Evolutionary conservation across 2,888 invertebrate species (phyloP), one percentile per base, ranked within the genome.

Genomic region (Xestia xanthographa): DNA sequence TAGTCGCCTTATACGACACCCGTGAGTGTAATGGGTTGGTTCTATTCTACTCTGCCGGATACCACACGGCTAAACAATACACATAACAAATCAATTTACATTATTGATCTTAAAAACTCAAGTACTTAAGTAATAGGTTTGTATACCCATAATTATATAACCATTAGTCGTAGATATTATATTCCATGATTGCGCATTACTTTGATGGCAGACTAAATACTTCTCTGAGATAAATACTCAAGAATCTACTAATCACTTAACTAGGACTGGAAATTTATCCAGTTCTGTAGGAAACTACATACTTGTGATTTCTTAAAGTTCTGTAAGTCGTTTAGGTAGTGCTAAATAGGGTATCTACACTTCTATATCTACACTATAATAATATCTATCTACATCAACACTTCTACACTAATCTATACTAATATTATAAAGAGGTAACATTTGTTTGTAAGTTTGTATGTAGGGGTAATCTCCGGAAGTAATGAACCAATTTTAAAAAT

Each of bases 231-330:
- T 72, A 69, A 72, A 58, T 50, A 8, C 34, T 69, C 1, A 72
- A 67, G 84, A 65, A 84, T 84, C 38, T 65, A 50, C 14, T 76
- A 71, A 83, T 84, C 34, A 70, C 72, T 67, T 53, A 66, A 84
- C 69, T 80, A 22, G 2, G 66, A 70, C 22, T 70, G 48, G 75
- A 70, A 72, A 66, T 63, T 0, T 69, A 48, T 48, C 50, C 11
- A 60, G 38, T 63, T 43, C 53, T n/a, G 43, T n/a, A 17, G 12
- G 1, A 50, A 48, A 20, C 50, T 58, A 43, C 3, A 43, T 48
- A 26, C 2, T 48, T 29, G n/a, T 5, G 14, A 1, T 66, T 17
- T n/a, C 1, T 29, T 20, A 29, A 29, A 14, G 11, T 58, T 56
- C 22, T 48, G 14, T 17, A 29, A n/a, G 12, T n/a, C 1, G 11